Conservation (phyloP, 1,140 invertebrate genomes). For the Polypedilum pembai region DNA sequence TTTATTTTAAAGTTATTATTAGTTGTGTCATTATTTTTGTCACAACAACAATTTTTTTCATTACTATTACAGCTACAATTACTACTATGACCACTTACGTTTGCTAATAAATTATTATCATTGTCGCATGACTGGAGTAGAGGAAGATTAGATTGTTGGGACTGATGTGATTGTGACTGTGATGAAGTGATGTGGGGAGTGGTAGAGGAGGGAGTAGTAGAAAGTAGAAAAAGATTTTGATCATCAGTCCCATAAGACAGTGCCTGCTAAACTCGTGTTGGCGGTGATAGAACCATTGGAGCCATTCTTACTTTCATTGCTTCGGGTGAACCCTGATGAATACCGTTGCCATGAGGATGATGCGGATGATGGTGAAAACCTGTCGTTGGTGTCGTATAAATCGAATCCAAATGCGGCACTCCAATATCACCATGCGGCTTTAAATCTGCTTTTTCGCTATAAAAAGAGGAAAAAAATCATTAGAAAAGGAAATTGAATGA, state of each 20-base stretch:
- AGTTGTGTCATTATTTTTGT: slow-evolving; percentile 25
- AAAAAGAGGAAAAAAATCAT: slow-evolving; percentile 29
- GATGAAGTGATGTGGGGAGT: background rate
- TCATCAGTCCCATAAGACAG: slow-evolving; percentile 37
- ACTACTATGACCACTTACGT: slow-evolving; percentile 23
- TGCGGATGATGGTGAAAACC: slow-evolving; percentile 37
- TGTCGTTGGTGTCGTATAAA: slow-evolving; percentile 41
- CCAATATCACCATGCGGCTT: slow-evolving; percentile 43
- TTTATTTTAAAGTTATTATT: slow-evolving; percentile 31
- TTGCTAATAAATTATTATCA: slow-evolving; percentile 25
- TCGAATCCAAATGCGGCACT: slow-evolving; percentile 43
- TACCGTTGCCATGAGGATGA: slow-evolving; percentile 34
- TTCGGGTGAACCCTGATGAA: slow-evolving; percentile 49
- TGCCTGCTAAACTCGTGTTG: slow-evolving; percentile 66
- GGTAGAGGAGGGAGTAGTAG: background rate
- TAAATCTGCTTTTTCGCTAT: slow-evolving; percentile 44
- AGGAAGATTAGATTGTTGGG: slow-evolving; percentile 28
- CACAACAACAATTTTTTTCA: background rate
- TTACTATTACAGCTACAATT: background rate
- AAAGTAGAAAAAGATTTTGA: slow-evolving; percentile 7
- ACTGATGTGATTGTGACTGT: slow-evolving; percentile 19
- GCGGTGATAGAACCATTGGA: slow-evolving; percentile 67
- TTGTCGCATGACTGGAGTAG: slow-evolving; percentile 30
- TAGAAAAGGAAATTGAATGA: slow-evolving; percentile 33
- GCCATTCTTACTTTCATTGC: slow-evolving; percentile 72